These are phyloP conservation scores for Agelastica alni DNA, from an alignment of 2,888 invertebrate genomes.

Conservation along the genomic window DNA sequence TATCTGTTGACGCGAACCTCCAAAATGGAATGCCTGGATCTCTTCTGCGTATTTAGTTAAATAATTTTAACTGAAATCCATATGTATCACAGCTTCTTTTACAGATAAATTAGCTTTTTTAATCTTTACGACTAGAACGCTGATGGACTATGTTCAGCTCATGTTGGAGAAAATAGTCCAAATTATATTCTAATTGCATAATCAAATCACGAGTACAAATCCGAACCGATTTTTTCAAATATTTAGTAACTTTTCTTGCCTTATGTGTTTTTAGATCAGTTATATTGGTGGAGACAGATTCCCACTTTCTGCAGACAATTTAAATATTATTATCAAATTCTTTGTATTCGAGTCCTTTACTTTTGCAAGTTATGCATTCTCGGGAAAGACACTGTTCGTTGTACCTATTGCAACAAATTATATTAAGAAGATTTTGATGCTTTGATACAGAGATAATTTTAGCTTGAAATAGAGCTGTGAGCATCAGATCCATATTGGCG, in stretches of 20 bases:
- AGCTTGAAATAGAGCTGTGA: no score
- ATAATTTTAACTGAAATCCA: slow-evolving; percentile 36
- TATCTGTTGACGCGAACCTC: slow-evolving; percentile 33
- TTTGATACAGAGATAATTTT: no score
- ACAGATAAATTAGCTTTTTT: slow-evolving; percentile 22
- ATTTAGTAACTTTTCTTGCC: slow-evolving; percentile 7
- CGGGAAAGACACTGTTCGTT: slow-evolving; percentile 13
- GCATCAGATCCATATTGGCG: slow-evolving; percentile 6
- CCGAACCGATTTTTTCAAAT: neutral
- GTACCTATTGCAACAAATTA: no score
- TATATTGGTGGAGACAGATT: slow-evolving; percentile 1
- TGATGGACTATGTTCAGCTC: slow-evolving; percentile 13
- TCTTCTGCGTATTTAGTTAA: slow-evolving; percentile 32
- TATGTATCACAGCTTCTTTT: slow-evolving; percentile 29
- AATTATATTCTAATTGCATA: slow-evolving; percentile 4
- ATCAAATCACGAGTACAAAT: slow-evolving; percentile 9
- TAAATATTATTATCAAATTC: slow-evolving; percentile 9
- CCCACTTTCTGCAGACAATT: slow-evolving; percentile 6
- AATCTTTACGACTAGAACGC: slow-evolving; percentile 1
- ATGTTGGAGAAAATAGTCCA: slow-evolving; percentile 6
- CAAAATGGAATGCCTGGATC: slow-evolving; percentile 35
- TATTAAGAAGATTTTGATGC: no score
- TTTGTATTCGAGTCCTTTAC: slow-evolving; percentile 6
- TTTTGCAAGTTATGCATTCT: slow-evolving; percentile 21
- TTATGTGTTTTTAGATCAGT: slow-evolving; percentile 5